A percentile compares a stretch with the other conserved stretches of the same genome.
These are phyloP conservation scores for Hirtodrosophila cameraria DNA, from an alignment of 2,888 invertebrate species.

Conservation along the genomic window DNA sequence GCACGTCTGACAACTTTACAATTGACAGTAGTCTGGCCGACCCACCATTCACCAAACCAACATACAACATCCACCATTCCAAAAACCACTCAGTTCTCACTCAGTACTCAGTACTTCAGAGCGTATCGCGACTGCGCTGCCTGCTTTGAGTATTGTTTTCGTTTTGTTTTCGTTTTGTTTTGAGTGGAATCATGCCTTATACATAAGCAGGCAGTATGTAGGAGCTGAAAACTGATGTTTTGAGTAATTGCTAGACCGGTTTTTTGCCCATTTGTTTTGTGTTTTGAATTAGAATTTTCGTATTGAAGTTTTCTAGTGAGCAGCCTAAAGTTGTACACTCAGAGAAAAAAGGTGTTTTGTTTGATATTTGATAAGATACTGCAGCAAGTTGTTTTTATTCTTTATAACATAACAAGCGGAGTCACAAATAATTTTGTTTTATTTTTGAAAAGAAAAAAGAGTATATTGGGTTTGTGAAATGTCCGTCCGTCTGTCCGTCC, in stretches of 20 bases:
- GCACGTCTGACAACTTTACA: slow-evolving; percentile 64
- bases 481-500: too few species aligned
- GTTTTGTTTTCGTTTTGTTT: too few species aligned
- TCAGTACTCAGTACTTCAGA: slow-evolving; percentile 15
- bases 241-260: slow-evolving; percentile 30
- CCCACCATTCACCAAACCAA: slow-evolving; percentile 1
- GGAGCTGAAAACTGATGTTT: slow-evolving; percentile 2
- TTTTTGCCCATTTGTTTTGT: slow-evolving; percentile 23
- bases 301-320: slow-evolving; percentile 4
- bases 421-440: too few species aligned
- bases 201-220: not conserved
- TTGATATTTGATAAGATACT: too few species aligned
- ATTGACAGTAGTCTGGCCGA: slow-evolving; percentile 22
- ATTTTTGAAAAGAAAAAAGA: too few species aligned
- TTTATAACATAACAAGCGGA: too few species aligned
- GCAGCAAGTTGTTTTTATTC: too few species aligned
- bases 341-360: slow-evolving; percentile 10
- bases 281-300: slow-evolving; percentile 12
- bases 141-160: too few species aligned
- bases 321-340: slow-evolving; percentile 11
- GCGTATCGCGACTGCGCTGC: slow-evolving; percentile 16
- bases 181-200: not conserved
- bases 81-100: slow-evolving; percentile 7
- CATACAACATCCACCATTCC: slow-evolving; percentile 12
- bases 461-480: too few species aligned